Conservation (phyloP, 1,140 invertebrate species). For the Melanaphis sacchari region DNA sequence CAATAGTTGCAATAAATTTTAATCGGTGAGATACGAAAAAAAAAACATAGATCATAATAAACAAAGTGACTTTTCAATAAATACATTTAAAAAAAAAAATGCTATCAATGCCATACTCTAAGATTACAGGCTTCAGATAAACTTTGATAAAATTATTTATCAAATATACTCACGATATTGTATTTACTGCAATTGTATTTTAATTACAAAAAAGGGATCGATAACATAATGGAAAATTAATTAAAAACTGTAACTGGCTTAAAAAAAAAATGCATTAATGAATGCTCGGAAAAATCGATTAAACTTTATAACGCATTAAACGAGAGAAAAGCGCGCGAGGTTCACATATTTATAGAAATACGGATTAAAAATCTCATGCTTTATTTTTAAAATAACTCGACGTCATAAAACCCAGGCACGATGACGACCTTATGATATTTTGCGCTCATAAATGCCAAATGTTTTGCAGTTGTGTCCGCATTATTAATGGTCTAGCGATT, state of each 20-base stretch:
- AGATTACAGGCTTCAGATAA: not conserved
- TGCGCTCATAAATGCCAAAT: slow-evolving; percentile 43
- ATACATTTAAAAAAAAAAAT: not conserved
- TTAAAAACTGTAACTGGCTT: slow-evolving; percentile 1
- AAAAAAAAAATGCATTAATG: not conserved
- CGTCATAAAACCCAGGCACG: not conserved
- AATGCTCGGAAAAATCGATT: not conserved
- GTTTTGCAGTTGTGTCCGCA: not conserved
- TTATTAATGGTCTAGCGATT: slow-evolving; percentile 33
- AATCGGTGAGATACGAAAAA: not conserved
- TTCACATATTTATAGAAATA: not conserved
- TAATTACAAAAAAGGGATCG: not conserved
- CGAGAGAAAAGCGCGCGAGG: not conserved
- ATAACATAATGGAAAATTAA: not conserved
- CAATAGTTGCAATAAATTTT: not conserved
- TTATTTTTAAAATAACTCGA: slow-evolving; percentile 7
- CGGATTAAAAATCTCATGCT: not conserved
- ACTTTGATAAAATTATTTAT: not conserved
- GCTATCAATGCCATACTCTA: not conserved
- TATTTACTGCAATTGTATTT: not conserved
- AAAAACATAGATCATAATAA: not conserved
- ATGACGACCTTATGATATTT: slow-evolving; percentile 29
- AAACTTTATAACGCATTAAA: not conserved
- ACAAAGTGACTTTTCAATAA: not conserved
- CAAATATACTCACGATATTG: not conserved